A percentile compares a stretch with the other conserved stretches of the same genome.
These are phyloP conservation scores for Malurus melanocephalus DNA, from an alignment of 2,113 vertebrate genomes.

Conservation along the genomic window DNA sequence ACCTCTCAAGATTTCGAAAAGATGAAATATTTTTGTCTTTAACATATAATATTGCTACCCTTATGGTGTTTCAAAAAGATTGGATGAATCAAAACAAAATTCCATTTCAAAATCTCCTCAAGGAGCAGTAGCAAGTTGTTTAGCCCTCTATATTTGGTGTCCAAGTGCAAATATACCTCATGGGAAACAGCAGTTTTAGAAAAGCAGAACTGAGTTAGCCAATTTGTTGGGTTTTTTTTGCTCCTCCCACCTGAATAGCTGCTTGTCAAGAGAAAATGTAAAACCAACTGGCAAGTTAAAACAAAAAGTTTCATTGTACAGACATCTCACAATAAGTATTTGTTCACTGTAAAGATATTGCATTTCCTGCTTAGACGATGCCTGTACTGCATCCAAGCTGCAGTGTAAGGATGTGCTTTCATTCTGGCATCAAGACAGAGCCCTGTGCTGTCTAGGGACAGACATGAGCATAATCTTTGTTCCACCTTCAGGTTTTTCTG, in stretches of 20 bases:
- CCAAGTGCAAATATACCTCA: neutral
- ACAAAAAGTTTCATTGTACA: neutral
- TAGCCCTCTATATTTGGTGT: neutral
- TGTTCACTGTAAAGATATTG: neutral
- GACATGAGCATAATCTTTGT: neutral
- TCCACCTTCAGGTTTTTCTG: neutral
- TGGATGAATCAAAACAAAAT: neutral
- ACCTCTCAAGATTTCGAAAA: slow-evolving; percentile 31
- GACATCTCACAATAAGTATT: neutral
- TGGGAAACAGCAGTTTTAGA: neutral
- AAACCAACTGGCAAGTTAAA: neutral
- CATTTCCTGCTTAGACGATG: neutral
- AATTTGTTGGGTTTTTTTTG: neutral
- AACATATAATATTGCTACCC: neutral
- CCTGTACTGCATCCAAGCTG: neutral
- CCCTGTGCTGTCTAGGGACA: neutral
- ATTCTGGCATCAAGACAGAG: neutral
- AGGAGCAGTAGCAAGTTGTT: neutral
- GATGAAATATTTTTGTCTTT: neutral
- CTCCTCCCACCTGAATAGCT: neutral
- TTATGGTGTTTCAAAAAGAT: neutral
- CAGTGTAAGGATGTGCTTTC: neutral
- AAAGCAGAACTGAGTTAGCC: neutral
- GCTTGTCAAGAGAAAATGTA: neutral
- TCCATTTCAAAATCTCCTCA: neutral